Base-by-base conservation (phyloP, 2,888 invertebrate genomes). In the Idaea straminata region DNA sequence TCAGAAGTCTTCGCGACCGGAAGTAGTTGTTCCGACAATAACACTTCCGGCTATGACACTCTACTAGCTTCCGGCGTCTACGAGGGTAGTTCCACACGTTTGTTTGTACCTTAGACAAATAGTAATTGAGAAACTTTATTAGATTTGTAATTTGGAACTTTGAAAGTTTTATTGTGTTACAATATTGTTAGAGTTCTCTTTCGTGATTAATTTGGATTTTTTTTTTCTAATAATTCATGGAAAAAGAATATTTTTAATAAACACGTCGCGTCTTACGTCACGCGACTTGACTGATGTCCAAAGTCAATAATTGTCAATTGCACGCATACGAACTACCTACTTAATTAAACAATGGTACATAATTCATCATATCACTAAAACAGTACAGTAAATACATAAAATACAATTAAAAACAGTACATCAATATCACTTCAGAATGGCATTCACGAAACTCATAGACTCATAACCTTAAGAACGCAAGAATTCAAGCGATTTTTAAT, bases 41-140 rank as follows among this genome's bases (percentile, higher is more conserved):
- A 91, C 90, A 89, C 87, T 91, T 92, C 91, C 92, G 89, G 86
- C 81, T 83, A 83, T 89, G 87, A 91, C 92, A 92, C 92, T 92
- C 88, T 83, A 81, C 83, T 82, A 77, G 74, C 85, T 88, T 92
- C 91, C 91, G 89, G 78, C 82, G 85, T 87, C 89, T 88, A 82
- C 83, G 83, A 88, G 87, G 86, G 83, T 85, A 84, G 83, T 89
- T 91, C 89, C 89, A 84, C 77, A 77, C 82, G 82, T 88, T 91
- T 91, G 91, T 91, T 91, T 89, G 88, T 89, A 84, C 79, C 85
- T 88, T 90, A 85, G 84, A 83, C 84, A 85, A 86, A 85, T 83
- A 78, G 73, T 77, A 77, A 83, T 80, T 81, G 81, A 81, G 78
- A 77, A 59, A 47, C 47, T 47, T 47, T 47, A 47, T 10, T 47